These are phyloP conservation scores for Formica exsecta DNA, from an alignment of 1,140 invertebrate genomes.

Conservation along the genomic window DNA sequence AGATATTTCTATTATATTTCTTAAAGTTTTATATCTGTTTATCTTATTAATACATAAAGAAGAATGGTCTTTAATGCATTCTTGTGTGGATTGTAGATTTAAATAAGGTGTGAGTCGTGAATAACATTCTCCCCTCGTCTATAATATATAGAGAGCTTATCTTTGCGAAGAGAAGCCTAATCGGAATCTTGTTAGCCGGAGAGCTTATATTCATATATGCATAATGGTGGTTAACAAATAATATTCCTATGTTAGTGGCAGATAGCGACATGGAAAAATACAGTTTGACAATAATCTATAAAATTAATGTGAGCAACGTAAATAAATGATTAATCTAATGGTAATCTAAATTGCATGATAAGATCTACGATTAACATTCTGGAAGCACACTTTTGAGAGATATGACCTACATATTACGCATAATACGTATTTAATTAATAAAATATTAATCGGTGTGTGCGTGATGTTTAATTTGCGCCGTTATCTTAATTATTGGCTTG, in stretches of 20 bases:
- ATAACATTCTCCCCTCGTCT: neutral
- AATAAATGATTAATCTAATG: neutral
- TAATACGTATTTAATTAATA: constrained; percentile 41
- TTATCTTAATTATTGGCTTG: constrained; percentile 61
- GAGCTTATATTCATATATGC: constrained; percentile 8
- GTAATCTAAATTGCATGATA: neutral
- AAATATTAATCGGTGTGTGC: constrained; percentile 28
- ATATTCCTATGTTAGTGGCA: neutral
- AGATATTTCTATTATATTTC: no score
- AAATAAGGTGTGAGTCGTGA: neutral
- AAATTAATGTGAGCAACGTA: neutral
- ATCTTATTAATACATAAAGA: constrained; percentile 1
- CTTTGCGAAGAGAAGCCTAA: constrained; percentile 40
- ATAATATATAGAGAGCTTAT: constrained; percentile 5
- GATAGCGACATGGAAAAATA: neutral
- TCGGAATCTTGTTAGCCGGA: constrained; percentile 53
- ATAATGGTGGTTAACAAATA: constrained; percentile 20
- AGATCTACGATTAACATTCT: neutral
- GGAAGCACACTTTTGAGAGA: neutral
- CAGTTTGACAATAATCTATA: neutral
- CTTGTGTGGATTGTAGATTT: neutral
- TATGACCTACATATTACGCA: neutral
- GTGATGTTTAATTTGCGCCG: neutral
- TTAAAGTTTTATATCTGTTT: constrained; percentile 1
- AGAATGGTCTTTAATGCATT: neutral